These are phyloP conservation scores for Myiozetetes cayanensis DNA, from an alignment of 2,113 vertebrate genomes.

Conservation along the genomic window DNA sequence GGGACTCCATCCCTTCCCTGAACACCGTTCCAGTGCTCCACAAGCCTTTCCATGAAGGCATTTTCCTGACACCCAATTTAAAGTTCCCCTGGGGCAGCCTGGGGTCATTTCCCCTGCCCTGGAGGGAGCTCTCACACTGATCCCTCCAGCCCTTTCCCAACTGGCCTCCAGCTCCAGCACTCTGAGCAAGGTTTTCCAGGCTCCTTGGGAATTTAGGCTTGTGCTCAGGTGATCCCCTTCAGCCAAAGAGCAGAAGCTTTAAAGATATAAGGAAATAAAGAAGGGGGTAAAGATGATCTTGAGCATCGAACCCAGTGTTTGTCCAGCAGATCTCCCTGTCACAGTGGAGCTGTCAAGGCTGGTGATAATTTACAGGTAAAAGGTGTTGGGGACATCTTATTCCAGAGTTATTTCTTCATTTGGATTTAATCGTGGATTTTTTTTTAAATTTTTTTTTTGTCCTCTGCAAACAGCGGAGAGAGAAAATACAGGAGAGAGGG, in stretches of 20 bases:
- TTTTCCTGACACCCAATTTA: not conserved
- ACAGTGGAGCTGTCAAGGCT: not conserved
- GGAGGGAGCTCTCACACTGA: not conserved
- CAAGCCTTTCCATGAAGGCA: not conserved
- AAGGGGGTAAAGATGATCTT: not conserved
- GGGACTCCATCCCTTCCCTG: not conserved
- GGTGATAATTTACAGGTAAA: not conserved
- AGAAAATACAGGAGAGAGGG: not conserved
- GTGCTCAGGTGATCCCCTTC: not conserved
- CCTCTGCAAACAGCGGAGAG: not conserved
- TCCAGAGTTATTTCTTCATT: not conserved
- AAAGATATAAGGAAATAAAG: not conserved
- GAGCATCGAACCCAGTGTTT: rapidly evolving
- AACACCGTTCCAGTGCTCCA: not conserved
- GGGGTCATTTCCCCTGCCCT: not conserved
- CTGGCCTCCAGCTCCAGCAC: not conserved
- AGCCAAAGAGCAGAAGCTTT: not conserved
- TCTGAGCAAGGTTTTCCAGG: not conserved
- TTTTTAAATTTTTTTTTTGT: not conserved
- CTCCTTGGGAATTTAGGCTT: not conserved
- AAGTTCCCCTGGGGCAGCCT: not conserved
- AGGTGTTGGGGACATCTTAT: not conserved
- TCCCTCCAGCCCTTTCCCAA: not conserved
- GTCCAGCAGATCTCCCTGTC: not conserved
- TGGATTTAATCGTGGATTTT: not conserved